Conservation (phyloP, 2,797 vertebrate species). For the Mastacembelus armatus region DNA sequence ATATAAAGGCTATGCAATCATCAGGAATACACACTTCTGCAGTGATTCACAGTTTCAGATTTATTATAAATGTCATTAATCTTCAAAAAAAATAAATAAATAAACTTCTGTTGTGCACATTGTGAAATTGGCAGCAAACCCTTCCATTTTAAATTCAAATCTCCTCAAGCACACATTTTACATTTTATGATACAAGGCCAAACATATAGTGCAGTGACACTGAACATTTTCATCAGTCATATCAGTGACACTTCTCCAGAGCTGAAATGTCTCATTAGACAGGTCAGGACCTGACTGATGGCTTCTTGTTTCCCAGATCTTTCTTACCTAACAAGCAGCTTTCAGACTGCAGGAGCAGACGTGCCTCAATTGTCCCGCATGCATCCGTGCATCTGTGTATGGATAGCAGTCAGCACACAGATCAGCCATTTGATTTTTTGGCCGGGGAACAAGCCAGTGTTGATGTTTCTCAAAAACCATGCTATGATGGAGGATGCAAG, state of each 20-base stretch:
- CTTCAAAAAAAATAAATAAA: constrained; percentile 16
- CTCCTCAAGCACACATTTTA: constrained; percentile 40
- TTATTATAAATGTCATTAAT: constrained; percentile 23
- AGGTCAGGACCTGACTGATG: constrained; percentile 76
- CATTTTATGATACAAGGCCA: constrained; percentile 50
- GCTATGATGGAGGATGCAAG: constrained; percentile 62
- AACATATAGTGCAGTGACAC: constrained; percentile 50
- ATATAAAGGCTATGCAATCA: constrained; percentile 41
- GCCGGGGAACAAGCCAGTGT: constrained; percentile 69
- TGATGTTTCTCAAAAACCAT: constrained; percentile 74
- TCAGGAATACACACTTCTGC: constrained; percentile 28
- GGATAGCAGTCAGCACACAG: constrained; percentile 61
- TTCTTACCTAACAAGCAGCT: constrained; percentile 67
- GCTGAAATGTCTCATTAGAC: constrained; percentile 69
- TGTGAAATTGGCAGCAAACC: constrained; percentile 1
- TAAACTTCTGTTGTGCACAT: constrained; percentile 11
- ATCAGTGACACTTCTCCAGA: constrained; percentile 56
- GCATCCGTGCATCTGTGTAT: constrained; percentile 63
- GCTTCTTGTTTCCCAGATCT: constrained; percentile 66
- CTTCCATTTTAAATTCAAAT: constrained; percentile 41
- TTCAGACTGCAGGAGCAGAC: constrained; percentile 64
- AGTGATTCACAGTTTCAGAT: constrained; percentile 5
- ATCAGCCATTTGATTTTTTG: constrained; percentile 74
- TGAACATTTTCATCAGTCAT: constrained; percentile 64
- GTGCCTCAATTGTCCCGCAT: constrained; percentile 64